Evolutionary conservation across 2,888 invertebrate species (phyloP), one percentile per base, ranked within the genome.

Genomic region (Meteorus cinctellus): DNA sequence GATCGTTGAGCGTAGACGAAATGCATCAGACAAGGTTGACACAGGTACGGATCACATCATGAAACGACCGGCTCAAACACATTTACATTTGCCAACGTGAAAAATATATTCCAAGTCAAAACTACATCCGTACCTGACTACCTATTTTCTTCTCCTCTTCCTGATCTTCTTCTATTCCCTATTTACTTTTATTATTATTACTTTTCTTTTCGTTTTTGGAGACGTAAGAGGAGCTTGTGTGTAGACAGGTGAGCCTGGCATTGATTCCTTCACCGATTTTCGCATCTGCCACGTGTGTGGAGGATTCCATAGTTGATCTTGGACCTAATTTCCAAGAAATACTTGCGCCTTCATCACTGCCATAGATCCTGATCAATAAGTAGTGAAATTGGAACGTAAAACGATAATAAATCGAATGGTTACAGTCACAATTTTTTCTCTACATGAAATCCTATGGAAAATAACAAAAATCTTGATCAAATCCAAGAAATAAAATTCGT

Each of bases 251-350:
- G 88, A 83, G 84, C 81, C 81, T 76, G 68, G 72, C 85, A 86
- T 85, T 84, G 86, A 87, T 87, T 87, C 84, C 80, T 77, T 69
- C 80, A 81, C 82, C 79, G 84, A 88, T 87, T 89, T 88, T 88
- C 86, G 89, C 89, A 89, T 89, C 89, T 89, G 89, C 85, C 87
- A 79, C 55, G 19, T 74, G 41, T 72, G 41, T 71, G 36, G 70
- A 51, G 69, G 12, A 48, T 19, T 36, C 55, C 78, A 78, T 82
- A 85, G 81, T 86, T 84, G 85, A 85, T 86, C 83, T 83, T 82
- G 81, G 82, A 80, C 82, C 82, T 82, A 82, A 80, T 84, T 89
- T 87, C 86, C 84, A 48, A 82, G 86, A 88, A 88, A 83, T 34
- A 65, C 60, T 24, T 82, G 82, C 82, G 83, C 82, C 82, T 75